These are phyloP conservation scores for Drosophila atripex DNA, from an alignment of 2,888 invertebrate species.

Conservation along the genomic window DNA sequence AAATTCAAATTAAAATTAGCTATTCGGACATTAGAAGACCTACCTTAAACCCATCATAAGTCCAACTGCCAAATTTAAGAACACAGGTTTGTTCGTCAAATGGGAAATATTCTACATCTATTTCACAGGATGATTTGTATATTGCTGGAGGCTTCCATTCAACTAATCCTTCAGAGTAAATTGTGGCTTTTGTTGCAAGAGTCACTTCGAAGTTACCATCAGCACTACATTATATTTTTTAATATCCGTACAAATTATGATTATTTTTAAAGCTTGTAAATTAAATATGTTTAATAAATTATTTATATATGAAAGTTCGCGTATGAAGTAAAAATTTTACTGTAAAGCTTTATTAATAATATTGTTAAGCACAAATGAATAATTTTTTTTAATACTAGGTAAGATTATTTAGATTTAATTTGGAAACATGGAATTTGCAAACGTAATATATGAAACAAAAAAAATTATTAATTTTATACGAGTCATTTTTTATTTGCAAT, in stretches of 20 bases:
- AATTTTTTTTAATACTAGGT: no score
- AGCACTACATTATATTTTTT: conserved; percentile 88
- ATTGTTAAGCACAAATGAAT: no score
- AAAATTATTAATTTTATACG: no score
- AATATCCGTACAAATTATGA: conserved; percentile 60
- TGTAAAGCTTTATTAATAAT: neutral
- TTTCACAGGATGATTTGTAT: conserved; percentile 98
- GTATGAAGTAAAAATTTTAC: neutral
- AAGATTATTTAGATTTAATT: no score
- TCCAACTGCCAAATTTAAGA: conserved; percentile 99
- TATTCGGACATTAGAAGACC: conserved; percentile 81
- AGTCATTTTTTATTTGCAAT: no score
- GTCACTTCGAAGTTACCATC: conserved; percentile 98
- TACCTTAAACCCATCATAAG: conserved; percentile 99
- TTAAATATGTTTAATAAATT: conserved; percentile 13
- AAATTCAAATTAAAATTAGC: conserved; percentile 1
- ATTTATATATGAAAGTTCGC: neutral
- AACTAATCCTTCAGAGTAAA: conserved; percentile 95
- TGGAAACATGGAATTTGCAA: no score
- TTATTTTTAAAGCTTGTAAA: conserved; percentile 30
- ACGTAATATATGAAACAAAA: no score
- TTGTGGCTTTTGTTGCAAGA: conserved; percentile 96
- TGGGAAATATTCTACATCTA: conserved; percentile 98
- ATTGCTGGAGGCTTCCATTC: conserved; percentile 99
- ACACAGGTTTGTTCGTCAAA: conserved; percentile 98